Evolutionary conservation across 2,888 invertebrate genomes (phyloP).

Genomic region (Brachypalpus laphriformis): DNA sequence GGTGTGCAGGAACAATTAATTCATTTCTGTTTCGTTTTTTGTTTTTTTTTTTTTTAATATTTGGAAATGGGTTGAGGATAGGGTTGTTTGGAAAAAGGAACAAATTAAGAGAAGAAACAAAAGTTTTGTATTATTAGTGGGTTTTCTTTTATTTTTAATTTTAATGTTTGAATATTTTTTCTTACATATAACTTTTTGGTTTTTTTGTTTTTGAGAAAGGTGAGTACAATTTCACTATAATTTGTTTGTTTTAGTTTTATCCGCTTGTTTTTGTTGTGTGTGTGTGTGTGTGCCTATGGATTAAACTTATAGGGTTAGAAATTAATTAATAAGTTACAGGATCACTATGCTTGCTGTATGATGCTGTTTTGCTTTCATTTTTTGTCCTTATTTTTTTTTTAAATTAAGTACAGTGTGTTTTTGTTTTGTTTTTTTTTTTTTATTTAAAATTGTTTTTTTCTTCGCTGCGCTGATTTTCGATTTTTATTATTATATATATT

Average conservation of each 20-base stretch:
- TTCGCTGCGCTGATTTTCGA: slow-evolving; percentile 75
- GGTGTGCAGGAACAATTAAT: slow-evolving; percentile 72
- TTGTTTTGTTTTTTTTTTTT: slow-evolving; percentile 51
- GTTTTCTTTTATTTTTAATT: slow-evolving; percentile 40
- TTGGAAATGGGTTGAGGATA: slow-evolving; percentile 7
- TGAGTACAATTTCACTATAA: slow-evolving; percentile 73
- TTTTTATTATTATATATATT: slow-evolving; percentile 67
- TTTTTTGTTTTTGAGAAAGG: slow-evolving; percentile 59
- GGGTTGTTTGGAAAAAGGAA: slow-evolving; percentile 3
- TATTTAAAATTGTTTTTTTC: slow-evolving; percentile 58
- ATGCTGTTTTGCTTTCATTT: slow-evolving; percentile 59
- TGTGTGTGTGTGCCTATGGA: slow-evolving; percentile 72
- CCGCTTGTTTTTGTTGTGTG: slow-evolving; percentile 67
- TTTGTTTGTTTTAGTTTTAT: slow-evolving; percentile 45
- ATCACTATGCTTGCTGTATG: slow-evolving; percentile 70
- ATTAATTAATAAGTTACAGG: slow-evolving; percentile 60
- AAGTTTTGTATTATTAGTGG: slow-evolving; percentile 13
- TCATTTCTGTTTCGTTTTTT: slow-evolving; percentile 29
- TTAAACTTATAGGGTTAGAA: slow-evolving; percentile 65
- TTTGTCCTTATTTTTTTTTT: slow-evolving; percentile 43
- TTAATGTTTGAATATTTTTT: slow-evolving; percentile 59
- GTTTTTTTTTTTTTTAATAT: too few species aligned
- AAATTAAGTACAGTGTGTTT: slow-evolving; percentile 64
- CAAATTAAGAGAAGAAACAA: slow-evolving; percentile 38
- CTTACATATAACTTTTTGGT: slow-evolving; percentile 47